These are phyloP conservation scores for Cacoxenus indagator DNA, from an alignment of 2,888 invertebrate genomes.

Conservation along the genomic window DNA sequence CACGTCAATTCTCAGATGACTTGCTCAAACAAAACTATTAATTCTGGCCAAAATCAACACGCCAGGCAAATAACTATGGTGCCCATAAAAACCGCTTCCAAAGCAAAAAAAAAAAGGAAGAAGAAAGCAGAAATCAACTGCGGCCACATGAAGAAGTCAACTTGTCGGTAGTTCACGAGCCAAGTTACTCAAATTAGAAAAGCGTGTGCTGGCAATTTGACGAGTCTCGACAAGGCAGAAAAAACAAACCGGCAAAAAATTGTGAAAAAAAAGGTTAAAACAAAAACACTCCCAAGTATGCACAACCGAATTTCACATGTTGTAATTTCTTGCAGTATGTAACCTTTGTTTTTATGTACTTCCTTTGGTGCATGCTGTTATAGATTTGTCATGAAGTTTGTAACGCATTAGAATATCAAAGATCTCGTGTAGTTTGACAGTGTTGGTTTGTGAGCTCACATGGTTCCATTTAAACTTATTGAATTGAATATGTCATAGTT, in stretches of 20 bases:
- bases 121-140: not conserved
- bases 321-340: no score
- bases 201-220: slow-evolving; percentile 60
- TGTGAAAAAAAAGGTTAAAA: not conserved
- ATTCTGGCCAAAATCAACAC: slow-evolving; percentile 12
- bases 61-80: no score
- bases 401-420: no score
- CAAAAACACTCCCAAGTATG: not conserved
- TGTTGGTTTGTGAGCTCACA: no score
- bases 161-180: not conserved
- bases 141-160: not conserved
- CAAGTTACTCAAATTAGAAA: slow-evolving; percentile 63
- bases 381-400: no score
- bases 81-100: no score
- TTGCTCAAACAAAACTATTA: slow-evolving; percentile 3
- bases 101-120: not conserved
- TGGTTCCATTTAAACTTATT: no score
- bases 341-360: no score
- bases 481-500: no score
- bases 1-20: not conserved
- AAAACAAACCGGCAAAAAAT: not conserved
- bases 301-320: no score
- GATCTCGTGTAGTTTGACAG: no score
- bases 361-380: no score
- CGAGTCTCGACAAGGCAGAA: not conserved